Percentiles rank a stretch among this genome's conserved stretches.
Evolutionary conservation across 1,140 invertebrate species (phyloP).

Genomic region (Drosophila littoralis): DNA sequence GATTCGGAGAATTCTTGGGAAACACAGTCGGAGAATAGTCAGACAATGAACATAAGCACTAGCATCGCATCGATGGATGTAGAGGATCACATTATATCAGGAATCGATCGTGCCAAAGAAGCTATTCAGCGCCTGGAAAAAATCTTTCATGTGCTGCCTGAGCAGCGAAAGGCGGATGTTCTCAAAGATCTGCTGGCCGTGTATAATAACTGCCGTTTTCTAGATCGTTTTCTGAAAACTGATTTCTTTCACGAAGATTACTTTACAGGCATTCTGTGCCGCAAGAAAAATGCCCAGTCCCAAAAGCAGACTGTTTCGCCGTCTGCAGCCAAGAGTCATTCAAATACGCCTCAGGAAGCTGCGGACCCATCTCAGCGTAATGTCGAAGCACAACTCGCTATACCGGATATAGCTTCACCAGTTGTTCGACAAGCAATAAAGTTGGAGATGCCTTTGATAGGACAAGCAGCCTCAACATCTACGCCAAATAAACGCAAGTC

Average conservation of each 20-base stretch:
- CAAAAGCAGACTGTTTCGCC: background rate
- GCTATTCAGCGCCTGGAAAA: constrained; percentile 91
- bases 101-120: constrained; percentile 90
- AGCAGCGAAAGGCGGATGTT: constrained; percentile 87
- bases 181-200: constrained; percentile 87
- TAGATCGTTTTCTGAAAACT: constrained; percentile 93
- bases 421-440: background rate
- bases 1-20: constrained; percentile 91
- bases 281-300: constrained; percentile 4
- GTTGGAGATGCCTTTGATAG: background rate
- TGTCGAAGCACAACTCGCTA: background rate
- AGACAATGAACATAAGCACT: constrained; percentile 71
- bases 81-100: constrained; percentile 88
- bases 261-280: constrained; percentile 43
- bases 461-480: constrained; percentile 17
- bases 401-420: background rate
- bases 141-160: constrained; percentile 90
- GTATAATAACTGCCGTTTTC: constrained; percentile 93
- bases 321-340: background rate
- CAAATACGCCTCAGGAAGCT: background rate
- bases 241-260: constrained; percentile 92
- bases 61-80: constrained; percentile 58
- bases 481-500: constrained; percentile 71
- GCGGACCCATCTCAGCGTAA: too few relatives aligned
- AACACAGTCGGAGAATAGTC: constrained; percentile 88